Evolutionary conservation across 2,888 invertebrate species (phyloP), one percentile per base, ranked within the genome.

Genomic region (Andrena bucephala): DNA sequence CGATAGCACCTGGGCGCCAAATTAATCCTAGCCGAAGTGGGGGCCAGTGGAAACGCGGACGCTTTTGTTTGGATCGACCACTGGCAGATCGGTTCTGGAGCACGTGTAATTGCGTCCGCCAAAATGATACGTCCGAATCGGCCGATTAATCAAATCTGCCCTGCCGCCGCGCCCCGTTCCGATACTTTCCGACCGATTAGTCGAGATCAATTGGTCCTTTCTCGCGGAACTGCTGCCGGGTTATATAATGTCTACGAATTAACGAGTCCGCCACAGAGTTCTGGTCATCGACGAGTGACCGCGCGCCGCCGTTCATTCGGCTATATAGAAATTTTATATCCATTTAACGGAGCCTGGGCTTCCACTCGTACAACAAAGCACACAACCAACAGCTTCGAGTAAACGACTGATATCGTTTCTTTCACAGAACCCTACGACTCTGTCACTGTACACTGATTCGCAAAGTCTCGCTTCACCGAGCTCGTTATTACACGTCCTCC

Each of bases 101-200:
- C 76, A 74, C 59, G 36, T 62, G 77, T 84, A 85, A 87, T 84
- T 81, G 75, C 69, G 48, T 62, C 42, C 52, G 59, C 13, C 57
- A 52, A 65, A 77, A 80, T 73, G 86, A 74, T 74, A 62, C 73
- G 71, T 77, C 84, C 65, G 77, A 85, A 60, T 74, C 33, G 60
- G n/a, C 57, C 27, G 72, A 77, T 85, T 70, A 87, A 84, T 85
- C 87, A 75, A 84, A 85, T 77, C 57, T 66, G 50, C 42, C 74
- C 50, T 60, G 36, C 33, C 62, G 54, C 24, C 62, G 62, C 67
- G 50, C 29, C 72, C 57, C 29, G 62, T 50, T 50, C 33, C 80
- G 72, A 81, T 72, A 81, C 80, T 81, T 81, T 81, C 81, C 81
- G 29, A 68, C 48, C 80, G 81, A 80, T 81, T 81, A 80, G 63